A percentile compares a stretch with the other conserved stretches of the same genome.
phyloP scores from a whole-genome alignment of 2,797 vertebrate species.

The Mormyrus hasselquistii region DNA sequence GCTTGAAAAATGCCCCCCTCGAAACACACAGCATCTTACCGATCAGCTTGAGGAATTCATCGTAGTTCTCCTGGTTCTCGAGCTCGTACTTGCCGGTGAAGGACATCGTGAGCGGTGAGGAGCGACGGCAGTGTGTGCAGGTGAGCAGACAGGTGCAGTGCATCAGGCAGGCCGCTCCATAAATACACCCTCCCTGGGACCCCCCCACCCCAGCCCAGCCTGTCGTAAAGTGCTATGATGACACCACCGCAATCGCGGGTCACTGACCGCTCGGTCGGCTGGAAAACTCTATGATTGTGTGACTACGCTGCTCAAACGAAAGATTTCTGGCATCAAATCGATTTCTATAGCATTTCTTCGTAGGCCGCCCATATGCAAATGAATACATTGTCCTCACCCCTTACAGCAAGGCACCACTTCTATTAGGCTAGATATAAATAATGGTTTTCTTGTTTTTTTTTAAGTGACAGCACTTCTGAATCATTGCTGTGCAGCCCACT shows the following conservation, averaged over 20 bases:
- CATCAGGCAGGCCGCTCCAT: background rate
- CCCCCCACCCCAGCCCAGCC: background rate
- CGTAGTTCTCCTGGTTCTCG: constrained; percentile 81
- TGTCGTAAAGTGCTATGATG: constrained; percentile 21
- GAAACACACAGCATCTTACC: constrained; percentile 56
- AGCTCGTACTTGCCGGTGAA: constrained; percentile 81
- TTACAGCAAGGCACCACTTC: background rate
- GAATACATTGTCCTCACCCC: background rate
- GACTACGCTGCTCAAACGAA: background rate
- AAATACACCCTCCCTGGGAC: constrained; percentile 8
- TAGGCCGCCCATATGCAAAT: background rate
- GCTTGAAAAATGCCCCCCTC: background rate
- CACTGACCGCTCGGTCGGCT: constrained; percentile 5
- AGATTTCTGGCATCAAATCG: background rate
- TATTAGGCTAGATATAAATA: background rate
- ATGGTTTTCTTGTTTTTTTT: background rate
- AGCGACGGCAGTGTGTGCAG: background rate
- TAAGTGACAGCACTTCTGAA: background rate
- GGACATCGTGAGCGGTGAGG: constrained; percentile 59
- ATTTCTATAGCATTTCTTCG: background rate
- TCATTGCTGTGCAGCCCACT: background rate
- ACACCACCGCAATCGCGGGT: background rate
- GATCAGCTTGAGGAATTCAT: constrained; percentile 70
- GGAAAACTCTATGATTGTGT: background rate
- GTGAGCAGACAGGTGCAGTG: background rate